Base-by-base conservation (phyloP, 37 sponge, comb jelly and placozoan species). In the Spongilla lacustris region DNA sequence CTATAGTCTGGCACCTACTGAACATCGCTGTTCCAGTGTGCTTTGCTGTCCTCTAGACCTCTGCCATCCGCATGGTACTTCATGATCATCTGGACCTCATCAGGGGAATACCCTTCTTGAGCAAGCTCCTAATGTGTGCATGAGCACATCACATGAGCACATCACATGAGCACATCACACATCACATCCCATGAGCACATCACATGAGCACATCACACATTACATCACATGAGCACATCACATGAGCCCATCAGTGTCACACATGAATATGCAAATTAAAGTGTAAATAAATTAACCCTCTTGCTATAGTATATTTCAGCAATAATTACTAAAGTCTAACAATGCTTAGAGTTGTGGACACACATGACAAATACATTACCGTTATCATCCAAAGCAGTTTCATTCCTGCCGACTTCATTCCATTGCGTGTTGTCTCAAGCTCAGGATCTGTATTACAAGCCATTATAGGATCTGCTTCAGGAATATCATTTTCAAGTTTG, bases 81-180 rank as follows among this genome's bases (percentile, higher is more conserved):
- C 48, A 22, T 69, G 35, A 88, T 88, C 8, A 91, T 2, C 69
- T 83, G 73, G 6, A 87, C 68, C 83, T 91, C 92, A 17, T 83
- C 84, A 67, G 83, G 83, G 13, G 84, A 26, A 74, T 71, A 91
- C 27, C 88, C 87, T 46, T 67, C 71, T 1, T 72, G 78, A 13
- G 66, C 27, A 78, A 87, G 83, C 68, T 48, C 49, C 87, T 87
- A 17, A 19, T 58, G 14, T 13, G 1, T 58, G 58, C 19, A 58
- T 58, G 58, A 13, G 58, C 19, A 58, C 41, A 41, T 41, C 3
- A 41, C 6, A 41, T 6, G 41, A 41, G 41, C 6, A 41, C 3
- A 41, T 41, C 3, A 6, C 3, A 9, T 41, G 6, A 41, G 6
- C 41, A 3, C 6, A 9, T 41, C 6, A 41, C 41, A 41, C 41